Base-by-base conservation (phyloP, 1,140 invertebrate species). In the Drosophila nannoptera region DNA sequence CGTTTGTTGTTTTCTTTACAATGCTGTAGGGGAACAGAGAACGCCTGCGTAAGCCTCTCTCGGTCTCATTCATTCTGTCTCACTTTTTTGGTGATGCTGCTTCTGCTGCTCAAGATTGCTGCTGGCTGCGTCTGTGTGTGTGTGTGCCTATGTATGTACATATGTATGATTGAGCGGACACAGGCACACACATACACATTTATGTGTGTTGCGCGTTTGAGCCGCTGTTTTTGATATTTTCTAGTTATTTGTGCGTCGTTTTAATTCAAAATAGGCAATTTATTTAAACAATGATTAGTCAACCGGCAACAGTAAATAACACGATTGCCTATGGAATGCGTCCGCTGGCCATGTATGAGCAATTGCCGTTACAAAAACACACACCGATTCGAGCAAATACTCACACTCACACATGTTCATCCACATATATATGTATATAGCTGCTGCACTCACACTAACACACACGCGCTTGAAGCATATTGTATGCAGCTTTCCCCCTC, bases 221-320 rank as follows among this genome's bases (percentile, higher is more conserved):
- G 29, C 45, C 14, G 52, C 29, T 50, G 22, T n/a, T 66, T 70
- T 66, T 53, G 33, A 60, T 60, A 48, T 54, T 71, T 12, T 49
- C 33, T 53, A 66, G 61, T 62, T 55, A 70, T 81, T 77, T 81
- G 64, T 78, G 80, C 69, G 80, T 76, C 75, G 81, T 48, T 76
- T 75, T 68, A 49, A 65, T 60, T 75, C 46, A 58, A 82, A 83
- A 82, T 84, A 78, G 80, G 68, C 72, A 83, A 78, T 78, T 22
- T 83, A 69, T 84, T 84, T 78, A 75, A 78, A 75, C 78, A 76
- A 69, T 69, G 73, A 83, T 84, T 78, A 84, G 78, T 78, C 75
- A 84, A 78, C 54, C 38, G 73, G 73, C 46, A 75, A 68, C 50
- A 58, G 50, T 73, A 75, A 75, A 68, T 75, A 83, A 71, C 69